Evolutionary conservation across 1,140 invertebrate species (phyloP).

Genomic region (Eubasilissa regina): DNA sequence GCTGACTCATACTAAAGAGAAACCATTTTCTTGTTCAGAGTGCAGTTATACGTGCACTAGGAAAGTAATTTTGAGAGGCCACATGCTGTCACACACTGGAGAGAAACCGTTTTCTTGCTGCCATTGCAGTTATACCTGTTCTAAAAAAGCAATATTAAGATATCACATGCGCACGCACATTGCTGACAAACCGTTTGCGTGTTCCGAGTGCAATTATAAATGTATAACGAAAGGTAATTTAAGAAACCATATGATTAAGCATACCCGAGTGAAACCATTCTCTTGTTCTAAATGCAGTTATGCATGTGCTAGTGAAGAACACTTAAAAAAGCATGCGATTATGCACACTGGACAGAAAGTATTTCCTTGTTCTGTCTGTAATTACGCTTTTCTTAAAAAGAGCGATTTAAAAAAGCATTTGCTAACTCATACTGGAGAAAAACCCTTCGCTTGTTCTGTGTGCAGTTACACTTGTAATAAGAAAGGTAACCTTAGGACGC

Average conservation of each 20-base stretch:
- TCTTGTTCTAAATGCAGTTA: neutral
- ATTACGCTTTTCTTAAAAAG: neutral
- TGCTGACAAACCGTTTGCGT: slow-evolving; percentile 2
- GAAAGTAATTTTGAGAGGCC: too few species aligned
- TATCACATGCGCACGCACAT: slow-evolving; percentile 10
- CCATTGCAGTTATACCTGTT: slow-evolving; percentile 1
- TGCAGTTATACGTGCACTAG: too few species aligned
- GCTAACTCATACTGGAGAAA: neutral
- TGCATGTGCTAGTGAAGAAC: neutral
- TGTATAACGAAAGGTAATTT: neutral
- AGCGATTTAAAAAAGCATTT: neutral
- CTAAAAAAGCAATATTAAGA: neutral
- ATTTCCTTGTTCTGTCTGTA: neutral
- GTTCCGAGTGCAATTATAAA: neutral
- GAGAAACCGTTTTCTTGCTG: neutral
- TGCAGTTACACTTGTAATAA: neutral
- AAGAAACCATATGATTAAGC: neutral
- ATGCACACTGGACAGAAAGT: slow-evolving; percentile 9
- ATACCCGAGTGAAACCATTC: slow-evolving; percentile 2
- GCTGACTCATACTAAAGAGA: too few species aligned
- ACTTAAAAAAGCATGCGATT: neutral
- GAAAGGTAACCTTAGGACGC: neutral
- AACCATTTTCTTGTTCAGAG: too few species aligned
- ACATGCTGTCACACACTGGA: too few species aligned
- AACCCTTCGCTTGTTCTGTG: neutral